Evolutionary conservation across 2,888 invertebrate genomes (phyloP).

Genomic region (Epirrita christyi): DNA sequence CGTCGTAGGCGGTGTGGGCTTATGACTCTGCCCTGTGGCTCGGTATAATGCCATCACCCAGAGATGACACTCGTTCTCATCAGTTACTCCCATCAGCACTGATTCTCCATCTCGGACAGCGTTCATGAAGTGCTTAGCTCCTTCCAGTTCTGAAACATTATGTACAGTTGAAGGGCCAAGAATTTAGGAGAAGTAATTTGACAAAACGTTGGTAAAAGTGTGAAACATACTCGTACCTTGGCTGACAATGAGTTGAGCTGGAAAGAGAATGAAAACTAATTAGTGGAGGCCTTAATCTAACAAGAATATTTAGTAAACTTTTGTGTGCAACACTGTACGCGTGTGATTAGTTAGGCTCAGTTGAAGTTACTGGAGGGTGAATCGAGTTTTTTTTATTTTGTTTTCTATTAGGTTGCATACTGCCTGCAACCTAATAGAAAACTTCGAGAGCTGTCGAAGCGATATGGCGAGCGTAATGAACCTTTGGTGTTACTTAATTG

Average conservation of each 20-base stretch:
- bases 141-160: slow-evolving; percentile 90
- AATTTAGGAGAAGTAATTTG: slow-evolving; percentile 6
- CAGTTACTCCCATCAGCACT: slow-evolving; percentile 97
- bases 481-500: no score
- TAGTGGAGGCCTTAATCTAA: slow-evolving; percentile 3
- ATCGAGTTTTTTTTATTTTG: no score
- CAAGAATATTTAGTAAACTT: no score
- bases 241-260: slow-evolving; percentile 96
- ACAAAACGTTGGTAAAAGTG: slow-evolving; percentile 18
- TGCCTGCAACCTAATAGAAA: no score
- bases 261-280: slow-evolving; percentile 53
- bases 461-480: no score
- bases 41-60: slow-evolving; percentile 99
- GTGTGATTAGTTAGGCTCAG: no score
- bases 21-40: slow-evolving; percentile 99
- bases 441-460: no score
- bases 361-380: no score
- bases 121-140: slow-evolving; percentile 98
- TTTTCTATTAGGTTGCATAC: no score
- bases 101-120: slow-evolving; percentile 99
- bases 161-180: neutral
- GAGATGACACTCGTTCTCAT: slow-evolving; percentile 98
- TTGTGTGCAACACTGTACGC: no score
- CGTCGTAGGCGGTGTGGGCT: slow-evolving; percentile 97
- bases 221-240: slow-evolving; percentile 87